phyloP scores from a whole-genome alignment of 2,888 invertebrate species.

The Poecilobothrus nobilitatus region DNA sequence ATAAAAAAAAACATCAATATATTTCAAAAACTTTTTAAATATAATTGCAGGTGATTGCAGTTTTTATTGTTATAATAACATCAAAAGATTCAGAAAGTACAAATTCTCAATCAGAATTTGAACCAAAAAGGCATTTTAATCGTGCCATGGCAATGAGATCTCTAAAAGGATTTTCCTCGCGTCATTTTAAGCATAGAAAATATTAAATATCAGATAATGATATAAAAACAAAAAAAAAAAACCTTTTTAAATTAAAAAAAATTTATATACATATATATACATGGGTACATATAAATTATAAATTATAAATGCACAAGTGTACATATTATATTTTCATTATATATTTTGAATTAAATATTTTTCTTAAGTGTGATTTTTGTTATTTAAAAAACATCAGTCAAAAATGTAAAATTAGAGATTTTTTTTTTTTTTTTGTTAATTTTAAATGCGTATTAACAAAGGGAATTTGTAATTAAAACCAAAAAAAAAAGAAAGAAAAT shows the following conservation, averaged over 20 bases:
- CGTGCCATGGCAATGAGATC: conserved; percentile 84
- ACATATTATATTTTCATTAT: neutral
- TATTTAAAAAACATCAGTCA: neutral
- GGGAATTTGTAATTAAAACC: too few species aligned
- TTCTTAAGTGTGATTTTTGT: neutral
- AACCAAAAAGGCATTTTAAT: conserved; percentile 73
- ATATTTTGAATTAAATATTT: neutral
- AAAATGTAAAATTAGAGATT: neutral
- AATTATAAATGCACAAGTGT: too few species aligned
- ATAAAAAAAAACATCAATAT: neutral
- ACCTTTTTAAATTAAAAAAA: neutral
- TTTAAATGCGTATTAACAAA: neutral
- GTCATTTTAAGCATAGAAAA: conserved; percentile 31
- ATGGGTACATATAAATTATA: too few species aligned
- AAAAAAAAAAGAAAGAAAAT: too few species aligned
- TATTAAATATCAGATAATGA: conserved; percentile 21
- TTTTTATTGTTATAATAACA: conserved; percentile 72
- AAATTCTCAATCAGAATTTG: conserved; percentile 43
- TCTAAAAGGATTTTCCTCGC: conserved; percentile 50
- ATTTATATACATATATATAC: too few species aligned
- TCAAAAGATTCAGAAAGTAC: conserved; percentile 52
- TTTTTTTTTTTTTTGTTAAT: neutral
- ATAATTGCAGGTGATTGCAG: conserved; percentile 59
- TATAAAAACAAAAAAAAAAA: neutral
- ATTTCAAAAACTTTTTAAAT: neutral